Percentiles rank a stretch among this genome's conserved stretches.
phyloP scores from a whole-genome alignment of 2,797 vertebrate species.

The Rachycentron canadum region DNA sequence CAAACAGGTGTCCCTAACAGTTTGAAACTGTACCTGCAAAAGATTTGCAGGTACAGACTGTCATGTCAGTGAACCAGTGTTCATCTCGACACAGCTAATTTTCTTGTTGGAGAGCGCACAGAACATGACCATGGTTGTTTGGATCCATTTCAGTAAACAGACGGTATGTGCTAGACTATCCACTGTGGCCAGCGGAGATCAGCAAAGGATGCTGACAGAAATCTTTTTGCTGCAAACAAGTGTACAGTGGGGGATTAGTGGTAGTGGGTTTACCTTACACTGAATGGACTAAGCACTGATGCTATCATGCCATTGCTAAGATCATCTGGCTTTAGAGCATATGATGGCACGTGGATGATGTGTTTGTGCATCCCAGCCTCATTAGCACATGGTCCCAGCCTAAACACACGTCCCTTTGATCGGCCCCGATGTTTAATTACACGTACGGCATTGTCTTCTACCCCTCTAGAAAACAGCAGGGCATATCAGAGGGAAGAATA shows the following conservation, averaged over 20 bases:
- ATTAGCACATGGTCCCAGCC: constrained; percentile 10
- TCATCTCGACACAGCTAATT: constrained; percentile 54
- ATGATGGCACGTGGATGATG: not conserved
- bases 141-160: constrained; percentile 45
- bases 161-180: constrained; percentile 9
- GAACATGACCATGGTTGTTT: constrained; percentile 40
- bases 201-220: not conserved
- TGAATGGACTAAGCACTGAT: constrained; percentile 14
- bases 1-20: constrained; percentile 63
- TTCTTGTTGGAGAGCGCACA: constrained; percentile 39
- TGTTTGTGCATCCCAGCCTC: constrained; percentile 4
- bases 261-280: not conserved
- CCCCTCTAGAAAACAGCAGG: constrained; percentile 42
- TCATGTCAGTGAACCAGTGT: constrained; percentile 45
- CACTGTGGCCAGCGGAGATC: constrained; percentile 25
- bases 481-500: constrained; percentile 23
- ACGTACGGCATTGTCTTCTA: constrained; percentile 33
- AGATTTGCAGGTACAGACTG: constrained; percentile 64
- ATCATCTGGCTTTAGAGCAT: not conserved
- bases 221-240: not conserved
- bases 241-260: constrained; percentile 9
- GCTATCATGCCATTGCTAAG: constrained; percentile 6
- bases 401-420: constrained; percentile 53
- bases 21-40: constrained; percentile 52
- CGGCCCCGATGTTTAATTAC: constrained; percentile 62